Evolutionary conservation across 2,888 invertebrate species (phyloP), one percentile per base, ranked within the genome.

Genomic region (Nemurella pictetii): DNA sequence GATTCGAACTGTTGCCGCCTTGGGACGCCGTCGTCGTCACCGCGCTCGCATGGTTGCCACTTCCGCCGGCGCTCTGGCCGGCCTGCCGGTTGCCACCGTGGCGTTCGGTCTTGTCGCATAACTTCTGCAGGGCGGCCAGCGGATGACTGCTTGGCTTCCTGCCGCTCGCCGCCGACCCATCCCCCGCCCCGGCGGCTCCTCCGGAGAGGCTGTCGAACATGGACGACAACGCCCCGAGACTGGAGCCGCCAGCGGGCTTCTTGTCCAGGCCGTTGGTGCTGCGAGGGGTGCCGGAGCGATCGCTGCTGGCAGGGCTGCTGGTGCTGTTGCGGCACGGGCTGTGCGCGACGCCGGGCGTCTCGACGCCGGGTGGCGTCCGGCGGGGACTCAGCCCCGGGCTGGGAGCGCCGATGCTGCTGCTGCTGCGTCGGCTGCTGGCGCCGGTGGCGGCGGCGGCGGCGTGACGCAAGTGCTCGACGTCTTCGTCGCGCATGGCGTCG

Each of bases 51-150:
- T 90, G 88, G 87, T 86, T 87, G 85, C 90, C 88, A 86, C 89
- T 88, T 84, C 84, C 84, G 86, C 87, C 84, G 85, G 87, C 84
- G 85, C 89, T 90, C 0, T 90, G 88, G 74, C 88, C 86, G 27
- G 87, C 87, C 30, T 89, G 87, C 84, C 89, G 87, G 20, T 89
- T 87, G 75, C 88, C 87, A 35, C 94, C 93, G 87, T 94, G 94
- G 26, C 94, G 96, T 91, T 98, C 98, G 87, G 98, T 97, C 91
- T 97, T 98, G 90, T 98, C 98, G 91, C 98, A 97, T 30, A 99
- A 94, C 90, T 98, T 98, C 90, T 99, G 98, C 84, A 99, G 91
- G 0, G 98, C 98, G 27, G 98, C 98, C 88, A 99, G 90, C 5
- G 99, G 99, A 91, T 99, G 98, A 88, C 97, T 95, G 86, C 94